Evolutionary conservation across 2,888 invertebrate species (phyloP), one percentile per base, ranked within the genome.

Genomic region (Glyphotaelius pellucidus): DNA sequence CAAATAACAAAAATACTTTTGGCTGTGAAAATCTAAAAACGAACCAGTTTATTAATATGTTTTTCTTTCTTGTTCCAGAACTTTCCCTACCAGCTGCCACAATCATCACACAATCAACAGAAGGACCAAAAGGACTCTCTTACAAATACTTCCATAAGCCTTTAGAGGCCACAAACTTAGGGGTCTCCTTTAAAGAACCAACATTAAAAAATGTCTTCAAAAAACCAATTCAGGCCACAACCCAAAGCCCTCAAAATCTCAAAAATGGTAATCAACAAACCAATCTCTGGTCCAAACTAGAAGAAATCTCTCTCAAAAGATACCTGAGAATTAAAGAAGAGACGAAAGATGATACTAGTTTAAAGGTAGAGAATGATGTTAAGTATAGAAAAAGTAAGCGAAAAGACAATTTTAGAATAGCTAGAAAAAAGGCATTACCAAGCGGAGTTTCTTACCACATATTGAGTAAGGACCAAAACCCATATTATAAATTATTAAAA

Each of bases 231-330:
- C 83, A 25, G 30, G 30, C 42, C 42, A 81, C 14, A 81, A 47
- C 42, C n/a, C 38, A 86, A 30, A 86, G 42, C 42, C 42, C 30
- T n/a, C 85, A 47, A 25, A 35, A 83, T 31, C 80, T 32, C 15
- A 90, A 90, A 47, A 83, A 47, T 52, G 25, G 67, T 81, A 83
- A 35, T 31, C 14, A 52, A 67, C 67, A 67, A 52, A 42, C 25
- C n/a, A 92, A 92, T 84, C 85, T 92, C 19, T 92, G 92, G 92
- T 84, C 91, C 67, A 92, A 91, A 80, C 86, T 92, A 86, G 92
- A 92, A 90, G 91, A 92, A 31, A 89, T 38, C n/a, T 89, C 92
- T 84, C 30, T 90, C 19, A 88, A 89, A 52, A 88, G 91, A 88
- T 91, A 91, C 19, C 81, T 91, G 81, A 87, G 32, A 30, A 80